Base-by-base conservation (phyloP, 2,888 invertebrate species). In the Alloscopus bannaensis region DNA sequence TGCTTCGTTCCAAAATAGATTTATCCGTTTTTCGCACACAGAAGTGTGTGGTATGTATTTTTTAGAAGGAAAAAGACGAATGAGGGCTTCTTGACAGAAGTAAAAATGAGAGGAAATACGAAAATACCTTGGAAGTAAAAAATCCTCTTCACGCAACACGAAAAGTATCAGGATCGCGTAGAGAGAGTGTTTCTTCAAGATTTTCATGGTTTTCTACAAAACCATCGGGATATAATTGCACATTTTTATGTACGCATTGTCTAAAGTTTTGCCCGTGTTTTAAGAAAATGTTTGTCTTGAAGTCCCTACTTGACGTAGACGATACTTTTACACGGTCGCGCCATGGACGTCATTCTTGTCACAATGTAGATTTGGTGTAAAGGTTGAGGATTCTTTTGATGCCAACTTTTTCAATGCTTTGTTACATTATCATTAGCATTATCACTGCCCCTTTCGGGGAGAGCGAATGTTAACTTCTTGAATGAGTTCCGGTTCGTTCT, bases 351-450 rank as follows among this genome's bases (percentile, higher is more conserved):
- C 22, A 66, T 75, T 75, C 66, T 68, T 75, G 75, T 68, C 75
- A 68, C 66, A 60, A 75, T 66, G 28, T 6, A 47, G n/a, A 36
- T 8, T 36, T 8, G 13, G 36, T 36, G 36, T 36, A 36, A 36
- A 72, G 72, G 31, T 71, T 71, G 18, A 47, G 60, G 64, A n/a
- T n/a, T 47, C 36, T 70, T 70, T 31, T 50, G n/a, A 52, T 73
- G 73, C 73, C 73, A 73, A 73, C 52, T 73, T 73, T 73, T 73
- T 64, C 22, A 40, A 65, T 65, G 73, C 73, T 73, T 64, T 73
- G 73, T 73, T 73, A 73, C 73, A 73, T 57, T 73, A 73, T 73
- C 73, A 73, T 73, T 73, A 73, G 73, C 73, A 73, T 73, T 73
- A 73, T 73, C 73, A 36, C 36, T 65, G 57, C 65, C 73, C 65